Conservation (phyloP, 2,797 vertebrate genomes). For the Rhabdophis nuchalis region DNA sequence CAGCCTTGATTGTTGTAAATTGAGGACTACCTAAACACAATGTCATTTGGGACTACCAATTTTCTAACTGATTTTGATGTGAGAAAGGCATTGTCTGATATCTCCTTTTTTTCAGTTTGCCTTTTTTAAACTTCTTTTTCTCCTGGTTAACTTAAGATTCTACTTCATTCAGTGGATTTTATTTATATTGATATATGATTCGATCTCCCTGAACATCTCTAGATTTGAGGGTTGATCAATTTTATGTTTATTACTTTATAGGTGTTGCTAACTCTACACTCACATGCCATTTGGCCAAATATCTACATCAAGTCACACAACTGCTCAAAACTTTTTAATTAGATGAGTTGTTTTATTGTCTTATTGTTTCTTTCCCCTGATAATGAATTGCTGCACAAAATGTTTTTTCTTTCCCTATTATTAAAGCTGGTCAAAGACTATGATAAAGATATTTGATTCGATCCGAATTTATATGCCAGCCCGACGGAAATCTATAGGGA, state of each 20-base stretch:
- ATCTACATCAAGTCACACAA: not conserved
- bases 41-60: not conserved
- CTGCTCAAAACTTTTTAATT: not conserved
- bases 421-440: not conserved
- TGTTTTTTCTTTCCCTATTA: not conserved
- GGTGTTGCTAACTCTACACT: not conserved
- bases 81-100: not conserved
- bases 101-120: not conserved
- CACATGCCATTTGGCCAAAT: not conserved
- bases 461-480: not conserved
- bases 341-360: not conserved
- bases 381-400: not conserved
- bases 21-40: not conserved
- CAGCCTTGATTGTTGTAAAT: too few species aligned
- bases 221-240: not conserved
- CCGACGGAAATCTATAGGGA: not conserved
- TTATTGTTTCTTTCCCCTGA: not conserved
- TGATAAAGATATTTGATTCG: not conserved
- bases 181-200: not conserved
- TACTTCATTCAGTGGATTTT: not conserved
- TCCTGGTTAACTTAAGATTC: not conserved
- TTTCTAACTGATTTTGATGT: not conserved
- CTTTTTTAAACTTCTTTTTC: not conserved
- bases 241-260: not conserved
- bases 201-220: not conserved